Percentiles rank a stretch among this genome's conserved stretches.
Evolutionary conservation across 1,140 invertebrate genomes (phyloP).

Genomic region (Zaprionus nigranus): DNA sequence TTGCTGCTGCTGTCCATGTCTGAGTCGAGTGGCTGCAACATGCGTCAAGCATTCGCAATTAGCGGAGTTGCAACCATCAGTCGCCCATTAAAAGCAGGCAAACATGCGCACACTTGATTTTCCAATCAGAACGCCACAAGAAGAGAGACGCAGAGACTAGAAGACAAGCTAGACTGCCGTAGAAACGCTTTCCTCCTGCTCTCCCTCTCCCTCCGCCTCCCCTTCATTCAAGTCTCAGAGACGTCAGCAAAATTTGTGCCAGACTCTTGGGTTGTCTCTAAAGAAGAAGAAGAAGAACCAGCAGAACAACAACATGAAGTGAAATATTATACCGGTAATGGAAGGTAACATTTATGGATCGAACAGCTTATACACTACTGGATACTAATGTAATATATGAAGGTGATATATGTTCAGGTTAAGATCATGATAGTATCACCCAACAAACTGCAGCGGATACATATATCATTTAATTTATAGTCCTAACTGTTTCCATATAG

Average conservation of each 20-base stretch:
- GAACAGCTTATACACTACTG: constrained; percentile 9
- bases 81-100: constrained; percentile 79
- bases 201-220: not conserved
- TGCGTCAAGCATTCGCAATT: constrained; percentile 82
- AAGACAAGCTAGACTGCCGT: not conserved
- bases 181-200: not conserved
- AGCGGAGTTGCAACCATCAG: constrained; percentile 74
- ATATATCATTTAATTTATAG: too few relatives aligned
- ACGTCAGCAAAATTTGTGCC: constrained; percentile 74
- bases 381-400: not conserved
- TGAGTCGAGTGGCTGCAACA: constrained; percentile 75
- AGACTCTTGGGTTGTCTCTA: constrained; percentile 52
- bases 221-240: constrained; percentile 23
- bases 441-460: too few relatives aligned
- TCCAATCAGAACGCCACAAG: constrained; percentile 70
- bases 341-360: not conserved
- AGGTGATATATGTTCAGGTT: not conserved
- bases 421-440: not conserved
- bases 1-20: constrained; percentile 51
- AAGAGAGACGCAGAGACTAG: not conserved
- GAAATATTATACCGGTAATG: constrained; percentile 30
- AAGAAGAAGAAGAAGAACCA: constrained; percentile 11
- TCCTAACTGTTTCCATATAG: too few relatives aligned
- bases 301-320: not conserved
- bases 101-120: constrained; percentile 76